Evolutionary conservation across 2,797 vertebrate species (phyloP), one percentile per base, ranked within the genome.

Genomic region (Muscicapa comitata): DNA sequence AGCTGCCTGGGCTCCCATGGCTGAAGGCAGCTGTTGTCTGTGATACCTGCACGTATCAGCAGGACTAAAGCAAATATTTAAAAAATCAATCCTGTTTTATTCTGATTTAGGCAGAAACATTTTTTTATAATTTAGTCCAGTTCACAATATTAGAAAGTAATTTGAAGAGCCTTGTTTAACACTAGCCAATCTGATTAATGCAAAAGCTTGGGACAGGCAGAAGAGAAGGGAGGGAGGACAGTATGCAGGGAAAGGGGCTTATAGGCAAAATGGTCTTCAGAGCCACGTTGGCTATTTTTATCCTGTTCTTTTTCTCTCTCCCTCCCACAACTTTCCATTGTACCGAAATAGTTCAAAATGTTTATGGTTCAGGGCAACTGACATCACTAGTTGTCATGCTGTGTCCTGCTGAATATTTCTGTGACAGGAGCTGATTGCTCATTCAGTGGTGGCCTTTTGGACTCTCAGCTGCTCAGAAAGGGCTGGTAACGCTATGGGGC

Each of bases 291-390:
- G 35, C 42, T 96, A 93, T 97, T 95, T 96, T 96, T 95, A 54
- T 91, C 59, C 63, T 74, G 33, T 72, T 92, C 88, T 95, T 89
- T 88, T 95, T 93, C 78, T 94, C 93, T 94, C 85, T 94, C 61
- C 37, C 68, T 96, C 90, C 76, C 65, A 58, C 78, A 94, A 94
- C 72, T 96, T 97, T 94, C 95, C 90, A 77, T 81, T 93, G 68
- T 88, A 94, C 92, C 2, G 14, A 96, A 97, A 96, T 95, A 97
- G 94, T 94, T 94, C 71, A 94, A 95, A 90, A 95, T 86, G 86
- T 96, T 95, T 88, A 53, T 93, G 90, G 91, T 86, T 93, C 71
- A 76, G 87, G 87, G 78, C 71, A 90, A 26, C 87, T 92, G 96
- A 92, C 89, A 79, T 95, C 72, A 70, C 48, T 66, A n/a, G 54